These are phyloP conservation scores for Bradypus variegatus DNA, from an alignment of 2,797 vertebrate species.

Conservation along the genomic window DNA sequence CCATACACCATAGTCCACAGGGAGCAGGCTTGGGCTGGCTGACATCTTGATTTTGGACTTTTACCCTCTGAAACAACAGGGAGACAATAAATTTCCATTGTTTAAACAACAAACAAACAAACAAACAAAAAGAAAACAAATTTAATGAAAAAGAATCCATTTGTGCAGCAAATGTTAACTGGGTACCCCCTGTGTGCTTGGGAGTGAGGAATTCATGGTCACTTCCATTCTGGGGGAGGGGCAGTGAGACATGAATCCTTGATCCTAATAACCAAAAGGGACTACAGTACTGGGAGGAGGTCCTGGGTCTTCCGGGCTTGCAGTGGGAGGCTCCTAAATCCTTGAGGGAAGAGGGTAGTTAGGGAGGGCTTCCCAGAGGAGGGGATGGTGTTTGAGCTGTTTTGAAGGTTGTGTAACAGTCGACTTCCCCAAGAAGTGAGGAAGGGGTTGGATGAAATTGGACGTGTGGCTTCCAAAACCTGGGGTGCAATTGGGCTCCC, in stretches of 20 bases:
- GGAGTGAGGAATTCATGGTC: not conserved
- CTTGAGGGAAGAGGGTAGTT: not conserved
- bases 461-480: not conserved
- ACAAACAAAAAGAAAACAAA: no score
- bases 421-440: not conserved
- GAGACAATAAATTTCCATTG: no score
- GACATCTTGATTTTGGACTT: no score
- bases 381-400: not conserved
- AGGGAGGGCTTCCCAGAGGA: not conserved
- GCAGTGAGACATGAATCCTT: not conserved
- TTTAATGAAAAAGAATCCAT: not conserved
- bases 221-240: not conserved
- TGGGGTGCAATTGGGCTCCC: not conserved
- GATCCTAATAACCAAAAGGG: not conserved
- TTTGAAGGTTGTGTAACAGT: not conserved
- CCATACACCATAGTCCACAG: no score
- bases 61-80: no score
- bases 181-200: no score
- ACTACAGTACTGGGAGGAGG: not conserved
- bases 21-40: no score
- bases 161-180: rapidly evolving
- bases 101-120: no score
- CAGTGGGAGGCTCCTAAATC: not conserved
- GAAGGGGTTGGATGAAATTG: not conserved
- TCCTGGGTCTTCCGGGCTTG: not conserved